These are phyloP conservation scores for Barbus barbus DNA, from an alignment of 2,113 vertebrate species.

Conservation along the genomic window DNA sequence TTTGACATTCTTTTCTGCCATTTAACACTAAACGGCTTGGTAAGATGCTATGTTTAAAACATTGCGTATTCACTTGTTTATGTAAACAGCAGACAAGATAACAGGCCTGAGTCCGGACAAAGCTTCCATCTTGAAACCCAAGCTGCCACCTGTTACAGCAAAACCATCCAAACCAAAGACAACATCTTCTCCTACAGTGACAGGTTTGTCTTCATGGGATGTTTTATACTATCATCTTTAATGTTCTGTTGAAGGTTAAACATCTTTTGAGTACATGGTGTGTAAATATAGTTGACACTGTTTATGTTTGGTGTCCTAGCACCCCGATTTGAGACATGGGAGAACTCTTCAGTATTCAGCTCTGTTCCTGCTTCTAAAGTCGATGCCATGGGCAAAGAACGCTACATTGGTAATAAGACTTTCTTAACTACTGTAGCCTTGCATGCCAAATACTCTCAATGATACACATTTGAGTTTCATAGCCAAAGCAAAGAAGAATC, in stretches of 20 bases:
- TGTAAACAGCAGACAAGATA: slow-evolving; percentile 58
- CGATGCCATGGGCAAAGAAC: slow-evolving; percentile 86
- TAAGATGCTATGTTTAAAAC: not conserved
- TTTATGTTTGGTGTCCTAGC: slow-evolving; percentile 41
- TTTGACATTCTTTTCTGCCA: not conserved
- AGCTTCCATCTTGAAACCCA: slow-evolving; percentile 57
- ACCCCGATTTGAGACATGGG: slow-evolving; percentile 71
- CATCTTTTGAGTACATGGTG: not conserved
- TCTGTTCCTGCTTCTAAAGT: slow-evolving; percentile 85
- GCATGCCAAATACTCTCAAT: not conserved
- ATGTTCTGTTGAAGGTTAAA: not conserved
- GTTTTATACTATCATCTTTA: not conserved
- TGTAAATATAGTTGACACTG: not conserved
- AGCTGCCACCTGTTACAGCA: slow-evolving; percentile 51
- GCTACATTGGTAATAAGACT: slow-evolving; percentile 80
- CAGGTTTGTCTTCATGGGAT: slow-evolving; percentile 52
- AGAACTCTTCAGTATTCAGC: slow-evolving; percentile 83
- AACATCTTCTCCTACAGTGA: slow-evolving; percentile 38
- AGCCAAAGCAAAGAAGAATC: not conserved
- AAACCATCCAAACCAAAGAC: slow-evolving; percentile 69
- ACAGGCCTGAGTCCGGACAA: slow-evolving; percentile 40
- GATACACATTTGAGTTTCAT: not conserved
- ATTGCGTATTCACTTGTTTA: not conserved
- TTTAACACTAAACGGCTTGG: not conserved
- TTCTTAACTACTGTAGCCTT: not conserved